phyloP scores from a whole-genome alignment of 2,888 invertebrate genomes.

The Ditula angustiorana region DNA sequence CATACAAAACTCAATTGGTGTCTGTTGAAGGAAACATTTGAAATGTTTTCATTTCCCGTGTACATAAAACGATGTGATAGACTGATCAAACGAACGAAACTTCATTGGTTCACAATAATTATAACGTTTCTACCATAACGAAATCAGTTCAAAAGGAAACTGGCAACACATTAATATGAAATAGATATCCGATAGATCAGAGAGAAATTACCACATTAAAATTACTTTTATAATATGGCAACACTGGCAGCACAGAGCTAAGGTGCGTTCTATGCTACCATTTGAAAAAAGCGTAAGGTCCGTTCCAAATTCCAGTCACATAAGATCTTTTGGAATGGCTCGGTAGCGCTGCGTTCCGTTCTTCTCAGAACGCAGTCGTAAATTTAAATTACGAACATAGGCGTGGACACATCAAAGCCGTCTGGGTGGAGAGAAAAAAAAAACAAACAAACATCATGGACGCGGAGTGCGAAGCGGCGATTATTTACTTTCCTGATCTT shows the following conservation, averaged over 20 bases:
- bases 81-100: constrained; percentile 22
- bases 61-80: not conserved
- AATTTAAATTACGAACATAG: constrained; percentile 56
- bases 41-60: constrained; percentile 13
- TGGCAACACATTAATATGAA: constrained; percentile 34
- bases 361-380: constrained; percentile 52
- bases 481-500: constrained; percentile 19
- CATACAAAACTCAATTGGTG: not conserved
- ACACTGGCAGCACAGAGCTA: constrained; percentile 12
- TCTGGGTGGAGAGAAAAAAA: constrained; percentile 48
- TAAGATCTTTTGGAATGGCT: constrained; percentile 8
- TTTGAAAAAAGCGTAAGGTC: not conserved
- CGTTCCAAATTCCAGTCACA: not conserved
- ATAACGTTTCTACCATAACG: constrained; percentile 19
- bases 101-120: constrained; percentile 6
- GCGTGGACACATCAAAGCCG: constrained; percentile 58
- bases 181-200: constrained; percentile 37
- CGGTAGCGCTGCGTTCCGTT: constrained; percentile 31
- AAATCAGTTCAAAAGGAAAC: constrained; percentile 32
- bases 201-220: constrained; percentile 38
- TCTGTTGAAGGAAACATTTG: not conserved
- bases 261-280: constrained; percentile 15
- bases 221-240: constrained; percentile 33
- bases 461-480: constrained; percentile 36
- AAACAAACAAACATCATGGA: constrained; percentile 44